These are phyloP conservation scores for Epirrita christyi DNA, from an alignment of 2,888 invertebrate genomes.

Conservation along the genomic window DNA sequence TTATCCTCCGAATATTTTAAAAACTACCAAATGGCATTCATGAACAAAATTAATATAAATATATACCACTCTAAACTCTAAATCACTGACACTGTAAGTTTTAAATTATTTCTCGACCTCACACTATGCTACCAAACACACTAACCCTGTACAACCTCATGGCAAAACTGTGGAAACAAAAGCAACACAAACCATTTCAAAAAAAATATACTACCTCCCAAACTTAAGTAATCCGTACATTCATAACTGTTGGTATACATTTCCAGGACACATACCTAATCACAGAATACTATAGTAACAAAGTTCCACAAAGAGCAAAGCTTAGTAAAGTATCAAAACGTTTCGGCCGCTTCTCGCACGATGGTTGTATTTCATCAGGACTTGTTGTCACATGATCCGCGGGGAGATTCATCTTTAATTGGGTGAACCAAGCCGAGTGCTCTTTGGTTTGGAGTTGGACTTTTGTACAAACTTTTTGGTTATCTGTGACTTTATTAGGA, in stretches of 20 bases:
- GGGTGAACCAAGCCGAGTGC: constrained; percentile 64
- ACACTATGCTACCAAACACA: no score
- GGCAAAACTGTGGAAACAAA: no score
- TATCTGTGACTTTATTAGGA: constrained; percentile 57
- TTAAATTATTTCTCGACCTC: no score
- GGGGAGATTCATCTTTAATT: constrained; percentile 80
- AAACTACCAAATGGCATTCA: no score
- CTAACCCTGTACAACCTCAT: no score
- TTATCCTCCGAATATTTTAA: background rate
- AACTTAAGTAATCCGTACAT: no score
- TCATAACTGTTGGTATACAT: background rate
- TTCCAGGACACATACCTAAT: background rate
- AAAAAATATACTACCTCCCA: no score
- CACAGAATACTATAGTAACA: background rate
- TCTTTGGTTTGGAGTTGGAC: constrained; percentile 48
- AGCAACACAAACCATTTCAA: no score
- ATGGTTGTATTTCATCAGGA: constrained; percentile 73
- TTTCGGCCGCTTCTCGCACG: constrained; percentile 40
- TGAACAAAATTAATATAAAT: no score
- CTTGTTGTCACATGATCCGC: constrained; percentile 78
- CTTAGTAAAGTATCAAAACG: constrained; percentile 57
- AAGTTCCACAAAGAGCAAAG: constrained; percentile 13
- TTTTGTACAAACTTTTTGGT: constrained; percentile 45
- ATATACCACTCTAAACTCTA: no score
- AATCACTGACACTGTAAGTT: no score